phyloP scores from a whole-genome alignment of 2,888 invertebrate genomes.

The Camptogramma bilineatum region DNA sequence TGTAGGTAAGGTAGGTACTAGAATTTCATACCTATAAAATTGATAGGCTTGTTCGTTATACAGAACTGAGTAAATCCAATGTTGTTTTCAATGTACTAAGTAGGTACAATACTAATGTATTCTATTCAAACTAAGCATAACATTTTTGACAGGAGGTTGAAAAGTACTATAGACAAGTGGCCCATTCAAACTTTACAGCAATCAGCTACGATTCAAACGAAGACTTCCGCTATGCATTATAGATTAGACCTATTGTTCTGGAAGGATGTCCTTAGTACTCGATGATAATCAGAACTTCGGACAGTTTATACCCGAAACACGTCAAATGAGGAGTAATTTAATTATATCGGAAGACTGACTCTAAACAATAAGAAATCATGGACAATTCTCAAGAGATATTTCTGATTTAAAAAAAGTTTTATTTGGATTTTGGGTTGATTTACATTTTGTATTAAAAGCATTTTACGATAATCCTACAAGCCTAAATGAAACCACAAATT shows the following conservation, averaged over 20 bases:
- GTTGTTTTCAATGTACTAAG: too few species aligned
- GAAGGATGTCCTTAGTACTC: slow-evolving; percentile 36
- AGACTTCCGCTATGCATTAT: slow-evolving; percentile 32
- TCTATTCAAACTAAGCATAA: neutral
- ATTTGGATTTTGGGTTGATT: neutral
- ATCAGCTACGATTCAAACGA: slow-evolving; percentile 19
- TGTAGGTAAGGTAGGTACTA: too few species aligned
- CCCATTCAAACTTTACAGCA: slow-evolving; percentile 7
- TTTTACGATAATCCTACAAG: neutral
- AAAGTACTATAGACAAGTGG: slow-evolving; percentile 1
- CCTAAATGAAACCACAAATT: too few species aligned
- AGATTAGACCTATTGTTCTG: slow-evolving; percentile 38
- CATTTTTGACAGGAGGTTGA: neutral
- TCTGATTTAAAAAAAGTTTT: neutral
- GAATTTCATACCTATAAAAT: too few species aligned
- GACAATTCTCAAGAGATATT: neutral
- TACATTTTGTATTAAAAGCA: neutral
- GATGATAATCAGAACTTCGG: slow-evolving; percentile 19
- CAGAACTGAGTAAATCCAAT: neutral
- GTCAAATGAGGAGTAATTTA: slow-evolving; percentile 48
- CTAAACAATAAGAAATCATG: slow-evolving; percentile 16
- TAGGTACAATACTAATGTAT: neutral
- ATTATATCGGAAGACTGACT: slow-evolving; percentile 46
- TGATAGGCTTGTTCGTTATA: too few species aligned
- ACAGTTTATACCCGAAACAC: slow-evolving; percentile 46